Base-by-base conservation (phyloP, 2,113 vertebrate species). In the Burhinus oedicnemus region DNA sequence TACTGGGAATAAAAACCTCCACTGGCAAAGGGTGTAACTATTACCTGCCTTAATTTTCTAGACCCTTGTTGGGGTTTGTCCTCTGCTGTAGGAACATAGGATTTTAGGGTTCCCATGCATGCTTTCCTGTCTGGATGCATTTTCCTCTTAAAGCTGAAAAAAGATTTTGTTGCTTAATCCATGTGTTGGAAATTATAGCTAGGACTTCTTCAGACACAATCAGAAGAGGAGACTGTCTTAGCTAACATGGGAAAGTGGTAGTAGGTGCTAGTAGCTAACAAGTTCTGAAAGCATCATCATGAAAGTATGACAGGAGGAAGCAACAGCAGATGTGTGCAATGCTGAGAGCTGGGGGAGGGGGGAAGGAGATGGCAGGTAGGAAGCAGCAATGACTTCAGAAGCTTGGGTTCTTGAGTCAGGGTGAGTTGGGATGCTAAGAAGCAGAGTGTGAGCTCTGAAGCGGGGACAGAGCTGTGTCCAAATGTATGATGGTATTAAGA, bases 321-420 rank as follows among this genome's bases (percentile, higher is more conserved):
- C 12, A 11, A 6, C 25, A 71, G 76, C 76, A 86, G 83, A n/a
- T 30, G 23, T 3, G 44, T 4, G 89, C 26, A 25, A 0, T 32
- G 87, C 70, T 16, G 69, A 26, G 78, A 49, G 61, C 54, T 25
- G 68, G 21, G 0, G 38, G 51, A 52, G 51, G 13, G 49, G 49
- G 49, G 16, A 32, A 16, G 23, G 38, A 61, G 27, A 0, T 6
- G 47, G 45, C 61, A 49, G 29, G 12, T 65, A 79, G 76, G 74
- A 26, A 62, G 58, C 68, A 57, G 40, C 42, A 17, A 1, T 11
- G 64, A 5, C 64, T 32, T 6, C 0, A 14, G 32, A 26, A 52
- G 21, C 10, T 21, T 5, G 22, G 26, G 20, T 4, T 15, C 27
- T 27, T 0, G 0, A 8, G 19, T 8, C 0, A 3, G 42, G 0